These are phyloP conservation scores for Junonia oenone DNA, from an alignment of 2,888 invertebrate species.

Conservation along the genomic window DNA sequence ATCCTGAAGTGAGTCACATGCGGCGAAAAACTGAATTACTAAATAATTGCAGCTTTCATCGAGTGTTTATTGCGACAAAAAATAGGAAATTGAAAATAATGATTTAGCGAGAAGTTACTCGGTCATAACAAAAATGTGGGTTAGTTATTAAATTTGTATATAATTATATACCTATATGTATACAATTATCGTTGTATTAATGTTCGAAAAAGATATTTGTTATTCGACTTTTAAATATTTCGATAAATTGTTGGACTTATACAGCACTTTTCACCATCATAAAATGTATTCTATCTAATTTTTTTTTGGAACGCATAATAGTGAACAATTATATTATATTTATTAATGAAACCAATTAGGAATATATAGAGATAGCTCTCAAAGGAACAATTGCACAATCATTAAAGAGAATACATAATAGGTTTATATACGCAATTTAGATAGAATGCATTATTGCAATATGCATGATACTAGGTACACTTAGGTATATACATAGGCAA, in stretches of 20 bases:
- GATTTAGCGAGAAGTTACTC: not conserved
- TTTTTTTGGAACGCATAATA: too few relatives aligned
- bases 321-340: too few relatives aligned
- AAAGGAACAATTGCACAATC: not conserved
- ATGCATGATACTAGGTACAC: not conserved
- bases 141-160: not conserved
- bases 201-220: too few relatives aligned
- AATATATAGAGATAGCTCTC: not conserved
- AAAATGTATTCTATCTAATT: too few relatives aligned
- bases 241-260: too few relatives aligned
- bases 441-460: not conserved
- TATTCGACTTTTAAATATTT: too few relatives aligned
- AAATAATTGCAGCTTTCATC: constrained; percentile 2
- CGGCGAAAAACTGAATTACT: not conserved
- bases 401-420: constrained; percentile 1
- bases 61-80: not conserved
- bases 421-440: not conserved
- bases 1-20: constrained; percentile 1
- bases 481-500: not conserved
- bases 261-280: too few relatives aligned
- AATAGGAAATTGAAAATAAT: not conserved
- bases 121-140: not conserved
- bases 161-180: too few relatives aligned
- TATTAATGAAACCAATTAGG: not conserved
- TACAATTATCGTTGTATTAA: too few relatives aligned